A percentile compares a stretch with the other conserved stretches of the same genome.
Evolutionary conservation across 2,888 invertebrate genomes (phyloP).

Genomic region (Chironomus riparius): DNA sequence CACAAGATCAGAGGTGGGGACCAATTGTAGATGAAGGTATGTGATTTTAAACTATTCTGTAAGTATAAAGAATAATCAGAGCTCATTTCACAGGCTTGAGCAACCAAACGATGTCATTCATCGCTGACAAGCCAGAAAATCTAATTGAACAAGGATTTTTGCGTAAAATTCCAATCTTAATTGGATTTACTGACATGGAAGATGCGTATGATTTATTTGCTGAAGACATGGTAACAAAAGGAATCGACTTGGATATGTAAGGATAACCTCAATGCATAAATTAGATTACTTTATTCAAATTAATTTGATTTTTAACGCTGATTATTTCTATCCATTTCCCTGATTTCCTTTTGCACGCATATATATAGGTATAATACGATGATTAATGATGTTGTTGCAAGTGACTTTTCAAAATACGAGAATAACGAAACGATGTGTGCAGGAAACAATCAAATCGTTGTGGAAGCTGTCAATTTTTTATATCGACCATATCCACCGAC

Average conservation of each 20-base stretch:
- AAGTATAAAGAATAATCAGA: too few species aligned
- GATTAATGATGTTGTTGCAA: constrained; percentile 53
- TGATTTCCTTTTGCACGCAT: too few species aligned
- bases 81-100: constrained; percentile 51
- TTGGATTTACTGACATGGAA: constrained; percentile 77
- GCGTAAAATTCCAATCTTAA: constrained; percentile 59
- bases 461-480: constrained; percentile 67
- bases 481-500: constrained; percentile 61
- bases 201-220: constrained; percentile 58
- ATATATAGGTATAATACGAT: constrained; percentile 44
- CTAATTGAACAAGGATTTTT: constrained; percentile 53
- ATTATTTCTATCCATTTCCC: too few species aligned
- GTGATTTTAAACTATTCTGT: background rate
- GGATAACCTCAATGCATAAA: background rate
- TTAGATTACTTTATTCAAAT: background rate
- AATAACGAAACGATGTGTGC: constrained; percentile 47
- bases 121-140: constrained; percentile 56
- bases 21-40: constrained; percentile 58
- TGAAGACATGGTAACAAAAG: constrained; percentile 50
- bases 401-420: constrained; percentile 50
- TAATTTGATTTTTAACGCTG: background rate
- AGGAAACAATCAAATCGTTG: constrained; percentile 55
- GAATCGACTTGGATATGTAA: constrained; percentile 45
- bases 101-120: constrained; percentile 55
- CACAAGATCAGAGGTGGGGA: constrained; percentile 60